A percentile compares a stretch with the other conserved stretches of the same genome.
Conservation (phyloP, 2,797 vertebrate species). For the Podargus strigoides region DNA sequence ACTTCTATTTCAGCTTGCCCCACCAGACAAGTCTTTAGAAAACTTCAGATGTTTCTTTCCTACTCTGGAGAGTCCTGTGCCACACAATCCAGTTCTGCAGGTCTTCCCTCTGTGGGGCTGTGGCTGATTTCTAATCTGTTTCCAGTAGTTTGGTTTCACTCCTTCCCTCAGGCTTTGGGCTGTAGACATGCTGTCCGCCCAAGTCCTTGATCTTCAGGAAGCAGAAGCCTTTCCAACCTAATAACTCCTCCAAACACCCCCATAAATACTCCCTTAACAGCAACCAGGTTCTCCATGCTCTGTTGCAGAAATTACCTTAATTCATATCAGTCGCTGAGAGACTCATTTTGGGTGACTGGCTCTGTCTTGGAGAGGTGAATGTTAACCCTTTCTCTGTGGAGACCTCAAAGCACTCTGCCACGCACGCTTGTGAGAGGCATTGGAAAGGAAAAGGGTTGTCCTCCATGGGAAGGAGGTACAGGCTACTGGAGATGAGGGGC, state of each 20-base stretch:
- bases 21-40: not conserved
- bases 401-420: not conserved
- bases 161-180: not conserved
- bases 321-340: not conserved
- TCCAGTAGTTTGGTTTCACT: not conserved
- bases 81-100: not conserved
- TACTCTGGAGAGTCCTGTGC: not conserved
- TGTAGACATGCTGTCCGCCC: not conserved
- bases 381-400: not conserved
- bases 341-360: not conserved
- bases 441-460: not conserved
- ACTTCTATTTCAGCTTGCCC: not conserved
- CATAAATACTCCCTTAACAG: not conserved
- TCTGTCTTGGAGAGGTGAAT: not conserved
- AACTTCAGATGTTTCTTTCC: not conserved
- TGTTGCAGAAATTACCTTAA: not conserved
- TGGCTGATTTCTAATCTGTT: not conserved
- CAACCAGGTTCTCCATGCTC: not conserved
- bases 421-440: accelerated
- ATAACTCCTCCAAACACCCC: not conserved
- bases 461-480: not conserved
- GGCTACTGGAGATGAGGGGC: not conserved
- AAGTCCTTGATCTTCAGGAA: not conserved
- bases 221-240: not conserved
- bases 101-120: not conserved